Base-by-base conservation (phyloP, 2,113 vertebrate genomes). In the Syngnathoides biaculeatus region DNA sequence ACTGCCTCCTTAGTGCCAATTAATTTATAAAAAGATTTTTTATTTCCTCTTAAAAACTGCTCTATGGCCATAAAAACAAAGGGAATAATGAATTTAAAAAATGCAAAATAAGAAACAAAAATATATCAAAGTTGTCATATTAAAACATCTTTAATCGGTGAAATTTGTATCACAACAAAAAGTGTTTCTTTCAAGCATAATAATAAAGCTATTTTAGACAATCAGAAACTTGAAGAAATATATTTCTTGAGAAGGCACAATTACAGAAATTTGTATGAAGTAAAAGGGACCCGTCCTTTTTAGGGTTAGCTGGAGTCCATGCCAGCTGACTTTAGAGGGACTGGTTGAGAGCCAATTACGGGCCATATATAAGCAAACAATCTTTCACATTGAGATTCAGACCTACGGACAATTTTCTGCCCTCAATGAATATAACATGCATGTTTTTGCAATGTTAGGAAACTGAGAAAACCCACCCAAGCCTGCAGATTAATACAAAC, bases 21-120 rank as follows among this genome's bases (percentile, higher is more conserved):
- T 50, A 39, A 39, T 52, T 58, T 69, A 11, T 47, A 58, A 65
- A 73, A 48, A 35, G 56, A 60, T 10, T 35, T 2, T 53, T 52
- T 17, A 63, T 67, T 57, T 9, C 35, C 59, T 56, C 64, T 64
- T 55, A 26, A 43, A 60, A 60, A 40, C 6, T 30, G 26, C 15
- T 9, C 35, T 39, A 42, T 8, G 40, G 35, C 39, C 5, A 42
- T 24, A 26, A 2, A 8, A 17, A 15, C 8, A 62, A 42, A 17
- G n/a, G 1, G 26, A 15, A 12, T 10, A 17, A 9, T 3, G n/a
- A 59, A 58, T 10, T n/a, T 35, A n/a, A 26, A 27, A 57, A 26
- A 13, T 17, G 5, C 15, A 48, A 20, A 0, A 35, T 35, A 5
- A 35, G 3, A n/a, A 50, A 50, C 6, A 57, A 30, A 27, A 27